Base-by-base conservation (phyloP, 1,140 invertebrate species). In the Lineus longissimus region DNA sequence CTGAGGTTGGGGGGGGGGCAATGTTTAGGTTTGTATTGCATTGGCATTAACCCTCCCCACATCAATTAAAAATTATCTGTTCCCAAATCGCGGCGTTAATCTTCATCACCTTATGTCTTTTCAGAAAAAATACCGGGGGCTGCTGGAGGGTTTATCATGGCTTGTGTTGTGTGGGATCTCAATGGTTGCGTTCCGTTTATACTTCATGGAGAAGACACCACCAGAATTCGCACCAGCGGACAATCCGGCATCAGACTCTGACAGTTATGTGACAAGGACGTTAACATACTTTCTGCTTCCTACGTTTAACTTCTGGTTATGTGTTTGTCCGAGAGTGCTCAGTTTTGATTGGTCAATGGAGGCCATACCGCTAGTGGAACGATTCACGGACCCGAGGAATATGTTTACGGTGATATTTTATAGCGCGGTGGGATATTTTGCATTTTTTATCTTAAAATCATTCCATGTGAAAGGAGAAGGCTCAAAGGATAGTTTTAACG, bases 341-440 rank as follows among this genome's bases (percentile, higher is more conserved):
- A 97, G 94, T 84, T 97, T 95, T 82, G 95, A 98, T 84, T 98
- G 95, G 95, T 97, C 95, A 40, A 97, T 98, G 95, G 93, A 93
- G 29, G 95, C 95, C 23, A 89, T 97, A 63, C 92, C 94, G 0
- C 78, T 97, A n/a, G 84, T 98, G 22, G 87, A 90, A 67, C 88
- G 88, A 31, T 86, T 93, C 69, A 69, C 83, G 0, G 95, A 98
- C 83, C 73, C 84, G 0, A 85, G 95, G 33, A 97, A 97, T 85
- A 64, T 95, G 15, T 87, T 87, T 6, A 95, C 93, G 0, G 11
- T 94, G 2, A 80, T 84, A 0, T 87, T 92, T 43, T 92, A 92
- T 68, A 70, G 81, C 0, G 84, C 83, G 6, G 73, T 96, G 2
- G 71, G 85, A 19, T 85, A 71, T 67, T 51, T 72, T 25, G 64